phyloP scores from a whole-genome alignment of 2,797 vertebrate genomes.

The Pelodytes ibericus region DNA sequence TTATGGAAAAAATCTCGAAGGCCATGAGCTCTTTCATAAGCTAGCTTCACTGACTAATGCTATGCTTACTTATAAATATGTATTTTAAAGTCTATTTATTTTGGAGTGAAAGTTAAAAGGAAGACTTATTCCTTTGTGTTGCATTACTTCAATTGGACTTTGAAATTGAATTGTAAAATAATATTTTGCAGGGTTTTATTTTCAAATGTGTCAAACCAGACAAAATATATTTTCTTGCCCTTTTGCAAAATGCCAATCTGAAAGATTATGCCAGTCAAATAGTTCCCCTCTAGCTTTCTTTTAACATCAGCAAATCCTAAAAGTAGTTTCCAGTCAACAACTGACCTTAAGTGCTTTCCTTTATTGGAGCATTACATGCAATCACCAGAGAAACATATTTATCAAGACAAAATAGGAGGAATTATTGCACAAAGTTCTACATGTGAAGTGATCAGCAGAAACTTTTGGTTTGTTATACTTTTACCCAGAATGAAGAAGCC shows the following conservation, averaged over 20 bases:
- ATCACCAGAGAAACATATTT: too few species aligned
- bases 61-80: constrained; percentile 17
- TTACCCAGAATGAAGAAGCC: too few species aligned
- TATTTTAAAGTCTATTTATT: constrained; percentile 4
- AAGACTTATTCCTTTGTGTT: background rate
- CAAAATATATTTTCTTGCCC: background rate
- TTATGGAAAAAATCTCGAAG: too few species aligned
- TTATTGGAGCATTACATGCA: too few species aligned
- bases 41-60: background rate
- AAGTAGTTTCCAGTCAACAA: too few species aligned
- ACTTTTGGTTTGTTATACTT: too few species aligned
- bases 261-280: background rate
- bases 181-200: background rate
- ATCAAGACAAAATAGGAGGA: too few species aligned
- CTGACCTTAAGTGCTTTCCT: too few species aligned
- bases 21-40: too few species aligned
- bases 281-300: background rate
- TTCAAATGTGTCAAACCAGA: background rate
- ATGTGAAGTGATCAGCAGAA: too few species aligned
- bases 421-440: too few species aligned
- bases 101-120: background rate
- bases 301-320: too few species aligned
- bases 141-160: constrained; percentile 14
- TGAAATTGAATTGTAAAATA: constrained; percentile 3
- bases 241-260: constrained; percentile 1